Evolutionary conservation across 2,888 invertebrate species (phyloP), one percentile per base, ranked within the genome.

Genomic region (Rhabditophanes sp.): DNA sequence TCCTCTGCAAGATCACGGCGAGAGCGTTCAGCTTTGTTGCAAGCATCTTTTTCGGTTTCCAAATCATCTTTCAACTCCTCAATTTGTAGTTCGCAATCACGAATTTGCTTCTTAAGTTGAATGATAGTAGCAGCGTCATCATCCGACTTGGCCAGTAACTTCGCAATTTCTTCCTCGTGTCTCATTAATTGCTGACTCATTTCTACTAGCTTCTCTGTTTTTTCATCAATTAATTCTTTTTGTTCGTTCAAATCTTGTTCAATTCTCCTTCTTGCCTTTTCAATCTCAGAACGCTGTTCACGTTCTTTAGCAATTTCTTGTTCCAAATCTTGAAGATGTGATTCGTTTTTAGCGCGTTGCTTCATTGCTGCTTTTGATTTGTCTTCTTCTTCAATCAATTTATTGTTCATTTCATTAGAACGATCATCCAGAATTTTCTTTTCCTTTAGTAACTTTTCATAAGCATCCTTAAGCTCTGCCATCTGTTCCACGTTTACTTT

Each of bases 331-430:
- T 19, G 42, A 42, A 16, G 47, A 24, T 24, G 53, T 63, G 48
- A 88, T 71, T 87, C 88, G 32, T n/a, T n/a, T 65, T 90, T 96
- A 15, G 80, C 76, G 68, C 90, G 90, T 42, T 88, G 72, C 67
- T 96, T 60, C 25, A 56, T 60, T 22, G 67, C 55, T 36, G 69
- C 68, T 49, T 71, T 72, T 24, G 59, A 82, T 64, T 90, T 90
- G 66, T 99, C 96, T 64, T 96, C 96, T 65, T 99, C 93, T 60
- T 93, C 90, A 0, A 85, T 84, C 28, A 96, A 72, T 0, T 85
- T 80, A 65, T 82, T 81, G 2, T 82, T 81, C 27, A 93, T 69
- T 68, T 93, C 90, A 52, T 80, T 79, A 35, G 83, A 76, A 33
- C 87, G 75, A 65, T 96, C 96, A 62, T 99, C 96, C 14, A 93